Conservation (phyloP, 2,113 vertebrate genomes). For the Cinclus mexicanus region DNA sequence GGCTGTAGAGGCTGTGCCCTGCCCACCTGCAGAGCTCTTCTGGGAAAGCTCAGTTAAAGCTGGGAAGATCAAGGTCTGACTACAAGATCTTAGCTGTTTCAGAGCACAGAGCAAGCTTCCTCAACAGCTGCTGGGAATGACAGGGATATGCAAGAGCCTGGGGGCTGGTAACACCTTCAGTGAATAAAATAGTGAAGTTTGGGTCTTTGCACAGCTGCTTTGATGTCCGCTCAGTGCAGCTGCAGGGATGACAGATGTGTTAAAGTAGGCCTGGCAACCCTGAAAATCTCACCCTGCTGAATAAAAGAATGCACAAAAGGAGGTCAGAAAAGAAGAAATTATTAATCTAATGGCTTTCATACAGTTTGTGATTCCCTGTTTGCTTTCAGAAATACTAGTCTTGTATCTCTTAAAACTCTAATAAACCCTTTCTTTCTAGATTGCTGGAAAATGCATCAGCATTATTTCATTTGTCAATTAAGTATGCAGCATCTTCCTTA, state of each 20-base stretch:
- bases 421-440: neutral
- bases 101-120: neutral
- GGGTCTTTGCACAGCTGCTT: neutral
- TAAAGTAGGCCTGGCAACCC: neutral
- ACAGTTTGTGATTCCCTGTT: neutral
- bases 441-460: constrained; percentile 1
- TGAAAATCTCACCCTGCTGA: neutral
- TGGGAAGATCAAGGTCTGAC: neutral
- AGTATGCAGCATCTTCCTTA: neutral
- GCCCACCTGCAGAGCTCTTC: neutral
- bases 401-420: neutral
- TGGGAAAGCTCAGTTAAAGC: neutral
- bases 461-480: neutral
- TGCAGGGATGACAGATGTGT: neutral
- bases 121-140: neutral
- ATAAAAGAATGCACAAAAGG: neutral
- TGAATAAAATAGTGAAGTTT: neutral
- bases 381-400: constrained; percentile 4
- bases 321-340: neutral
- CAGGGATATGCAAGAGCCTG: neutral
- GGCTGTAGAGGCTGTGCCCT: neutral
- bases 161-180: neutral
- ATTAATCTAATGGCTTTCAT: neutral
- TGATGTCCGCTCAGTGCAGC: neutral
- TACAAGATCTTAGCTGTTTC: neutral